Evolutionary conservation across 1,140 invertebrate species (phyloP).

Genomic region (Mycetomoellerius zeteki): DNA sequence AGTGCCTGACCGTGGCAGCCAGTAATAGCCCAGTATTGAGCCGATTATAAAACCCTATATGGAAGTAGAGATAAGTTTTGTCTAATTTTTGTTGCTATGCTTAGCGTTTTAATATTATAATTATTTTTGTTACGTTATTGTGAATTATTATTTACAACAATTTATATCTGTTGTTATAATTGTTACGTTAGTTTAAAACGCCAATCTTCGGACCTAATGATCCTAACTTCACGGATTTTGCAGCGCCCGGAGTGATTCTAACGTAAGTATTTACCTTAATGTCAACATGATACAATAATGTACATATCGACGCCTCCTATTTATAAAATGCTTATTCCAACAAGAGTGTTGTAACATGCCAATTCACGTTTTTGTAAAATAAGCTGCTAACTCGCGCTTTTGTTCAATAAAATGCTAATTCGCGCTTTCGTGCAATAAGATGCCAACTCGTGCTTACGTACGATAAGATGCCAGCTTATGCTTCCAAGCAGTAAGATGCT

Average conservation of each 20-base stretch:
- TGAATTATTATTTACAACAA: conserved; percentile 31
- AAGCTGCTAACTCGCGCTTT: too few relatives aligned
- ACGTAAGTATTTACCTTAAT: conserved; percentile 89
- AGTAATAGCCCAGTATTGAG: too few relatives aligned
- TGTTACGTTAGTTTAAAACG: conserved; percentile 89
- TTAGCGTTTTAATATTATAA: background rate
- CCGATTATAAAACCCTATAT: too few relatives aligned
- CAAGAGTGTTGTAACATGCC: too few relatives aligned
- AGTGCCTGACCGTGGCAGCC: too few relatives aligned
- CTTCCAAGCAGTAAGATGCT: too few relatives aligned
- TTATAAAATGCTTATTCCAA: too few relatives aligned
- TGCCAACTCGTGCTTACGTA: too few relatives aligned
- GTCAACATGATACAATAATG: background rate
- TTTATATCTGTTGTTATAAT: conserved; percentile 24
- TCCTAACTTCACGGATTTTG: conserved; percentile 97
- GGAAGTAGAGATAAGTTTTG: background rate
- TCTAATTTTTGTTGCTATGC: background rate
- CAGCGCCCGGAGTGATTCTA: conserved; percentile 96
- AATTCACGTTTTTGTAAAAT: too few relatives aligned
- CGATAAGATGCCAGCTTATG: too few relatives aligned
- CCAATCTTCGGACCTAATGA: conserved; percentile 95
- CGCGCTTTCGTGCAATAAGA: too few relatives aligned
- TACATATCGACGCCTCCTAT: background rate
- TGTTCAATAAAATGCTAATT: too few relatives aligned
- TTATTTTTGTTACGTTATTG: background rate